Evolutionary conservation across 2,113 vertebrate genomes (phyloP), one percentile per base, ranked within the genome.

Genomic region (Plecotus auritus): DNA sequence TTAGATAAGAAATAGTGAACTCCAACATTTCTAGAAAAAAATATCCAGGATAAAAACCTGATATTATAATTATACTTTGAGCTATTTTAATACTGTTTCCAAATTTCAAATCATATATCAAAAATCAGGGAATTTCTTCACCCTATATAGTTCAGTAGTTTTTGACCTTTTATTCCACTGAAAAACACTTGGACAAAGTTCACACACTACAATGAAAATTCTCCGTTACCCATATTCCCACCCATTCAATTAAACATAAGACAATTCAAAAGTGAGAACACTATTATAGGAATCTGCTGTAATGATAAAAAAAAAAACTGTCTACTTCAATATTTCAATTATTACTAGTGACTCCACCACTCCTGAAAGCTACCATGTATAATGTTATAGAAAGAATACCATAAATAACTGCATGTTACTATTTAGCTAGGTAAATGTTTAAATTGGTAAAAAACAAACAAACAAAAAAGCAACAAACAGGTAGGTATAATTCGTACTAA

Each of bases 21-120:
- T 40, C 83, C 32, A 96, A 40, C 54, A 14, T 66, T 96, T 94
- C 13, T 91, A 73, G 28, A 59, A 94, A 95, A 95, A 95, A 47
- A 47, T 69, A 47, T 49, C 28, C 12, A 86, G 20, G n/a, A n/a
- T 30, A 78, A 95, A 89, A 89, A 69, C 9, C n/a, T 92, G 69
- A 13, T 66, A 87, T 47, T 84, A 2, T 74, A 85, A 93, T 76
- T 95, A 14, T n/a, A 93, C 11, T 74, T 4, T 66, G 92, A 85
- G 30, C 23, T 89, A 94, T 35, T 85, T 92, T 26, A 82, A 20
- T 10, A 45, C 61, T 94, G 32, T 82, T 30, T 89, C 26, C 4
- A n/a, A 88, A 76, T 49, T 95, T 85, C 91, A 85, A 82, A 90
- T 35, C 66, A 4, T 61, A 0, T 40, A 82, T 82, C 40, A 85